Evolutionary conservation across 2,113 vertebrate genomes (phyloP).

Genomic region (Herpailurus yagouaroundi): DNA sequence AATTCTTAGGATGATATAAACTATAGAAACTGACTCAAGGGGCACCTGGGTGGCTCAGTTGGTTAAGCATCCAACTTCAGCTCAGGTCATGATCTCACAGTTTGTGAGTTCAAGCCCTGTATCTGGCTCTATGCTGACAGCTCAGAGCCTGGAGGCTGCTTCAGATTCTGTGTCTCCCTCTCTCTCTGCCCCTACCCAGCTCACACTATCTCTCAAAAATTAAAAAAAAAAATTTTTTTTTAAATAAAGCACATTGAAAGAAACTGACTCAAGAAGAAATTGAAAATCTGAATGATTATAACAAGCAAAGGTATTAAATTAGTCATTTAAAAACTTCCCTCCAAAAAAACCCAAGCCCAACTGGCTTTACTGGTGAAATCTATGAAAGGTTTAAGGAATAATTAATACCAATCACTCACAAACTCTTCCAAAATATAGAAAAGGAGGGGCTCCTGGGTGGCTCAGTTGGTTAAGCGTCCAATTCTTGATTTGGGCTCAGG

Average conservation of each 20-base stretch:
- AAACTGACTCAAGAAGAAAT: conserved; percentile 32
- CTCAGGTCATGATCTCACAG: too few relatives aligned
- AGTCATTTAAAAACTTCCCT: conserved; percentile 8
- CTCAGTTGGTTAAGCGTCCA: too few relatives aligned
- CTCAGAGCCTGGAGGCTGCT: too few relatives aligned
- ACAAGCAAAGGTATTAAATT: neutral
- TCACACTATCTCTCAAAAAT: too few relatives aligned
- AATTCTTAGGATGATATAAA: conserved; percentile 11
- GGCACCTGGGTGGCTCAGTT: too few relatives aligned
- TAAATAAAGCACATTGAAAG: neutral
- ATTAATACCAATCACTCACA: neutral
- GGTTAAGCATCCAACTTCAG: too few relatives aligned
- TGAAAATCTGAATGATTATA: neutral
- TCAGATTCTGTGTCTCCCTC: too few relatives aligned
- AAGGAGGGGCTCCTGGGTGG: neutral
- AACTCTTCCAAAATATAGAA: neutral
- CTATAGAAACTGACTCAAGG: conserved; percentile 5
- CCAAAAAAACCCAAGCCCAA: neutral
- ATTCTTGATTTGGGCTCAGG: too few relatives aligned
- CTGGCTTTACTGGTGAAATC: neutral
- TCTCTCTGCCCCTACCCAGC: too few relatives aligned
- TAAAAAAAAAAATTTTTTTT: too few relatives aligned
- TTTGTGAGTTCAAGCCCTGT: too few relatives aligned
- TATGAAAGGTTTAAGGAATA: neutral
- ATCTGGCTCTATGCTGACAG: too few relatives aligned